Percentiles rank a stretch among this genome's conserved stretches.
Conservation (phyloP, 2,797 vertebrate genomes). For the Rhynchotus rufescens region DNA sequence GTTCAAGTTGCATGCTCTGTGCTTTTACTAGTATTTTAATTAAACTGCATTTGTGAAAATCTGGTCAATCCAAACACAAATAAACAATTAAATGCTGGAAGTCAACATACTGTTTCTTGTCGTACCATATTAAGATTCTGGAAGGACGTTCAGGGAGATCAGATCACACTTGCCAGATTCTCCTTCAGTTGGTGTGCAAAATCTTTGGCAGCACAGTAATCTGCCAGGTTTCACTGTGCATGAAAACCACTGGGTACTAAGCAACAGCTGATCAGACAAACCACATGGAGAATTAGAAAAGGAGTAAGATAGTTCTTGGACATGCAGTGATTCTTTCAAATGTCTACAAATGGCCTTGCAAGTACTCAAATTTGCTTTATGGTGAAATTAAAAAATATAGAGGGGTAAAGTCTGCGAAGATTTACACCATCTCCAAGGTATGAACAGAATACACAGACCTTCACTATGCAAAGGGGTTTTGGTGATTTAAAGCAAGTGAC, state of each 20-base stretch:
- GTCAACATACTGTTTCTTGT: neutral
- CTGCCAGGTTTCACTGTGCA: neutral
- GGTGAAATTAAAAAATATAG: neutral
- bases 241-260: neutral
- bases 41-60: neutral
- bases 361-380: neutral
- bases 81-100: neutral
- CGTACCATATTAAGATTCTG: neutral
- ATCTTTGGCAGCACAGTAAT: constrained; percentile 6
- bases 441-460: neutral
- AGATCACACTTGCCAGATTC: constrained; percentile 18
- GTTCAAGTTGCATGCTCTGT: neutral
- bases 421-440: neutral
- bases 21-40: neutral
- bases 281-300: neutral
- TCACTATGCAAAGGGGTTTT: neutral
- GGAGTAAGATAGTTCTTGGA: neutral
- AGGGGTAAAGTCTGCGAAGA: neutral
- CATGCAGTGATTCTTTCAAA: neutral
- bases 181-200: neutral
- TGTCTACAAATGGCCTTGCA: neutral
- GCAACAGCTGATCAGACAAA: neutral
- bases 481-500: neutral
- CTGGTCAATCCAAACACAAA: neutral
- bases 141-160: neutral